Evolutionary conservation across 30 jellyfish, hydroid and myxozoan species (phyloP), one percentile per base, ranked within the genome.

Genomic region (Turritopsis dohrnii): DNA sequence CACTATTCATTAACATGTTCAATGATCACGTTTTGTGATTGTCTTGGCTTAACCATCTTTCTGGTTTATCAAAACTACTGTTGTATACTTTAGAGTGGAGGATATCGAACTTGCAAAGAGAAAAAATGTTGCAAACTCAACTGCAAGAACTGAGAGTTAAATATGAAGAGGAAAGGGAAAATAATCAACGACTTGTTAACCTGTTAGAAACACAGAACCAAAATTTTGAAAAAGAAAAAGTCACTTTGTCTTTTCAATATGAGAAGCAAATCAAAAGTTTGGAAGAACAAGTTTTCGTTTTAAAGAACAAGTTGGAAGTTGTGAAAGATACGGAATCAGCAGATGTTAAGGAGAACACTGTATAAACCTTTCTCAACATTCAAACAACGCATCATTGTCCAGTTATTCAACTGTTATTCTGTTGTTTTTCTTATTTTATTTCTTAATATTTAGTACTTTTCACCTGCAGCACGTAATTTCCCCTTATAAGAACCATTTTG

Each of bases 101-200:
- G 22, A 66, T 82, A 22, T 29, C 91, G 18, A 79, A 74, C 22
- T 25, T 81, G 24, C 75, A 80, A 60, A 88, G 96, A 26, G 96
- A 89, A 53, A 80, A 54, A 20, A 81, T 65, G 71, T 83, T 89
- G 65, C 92, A 84, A 83, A 85, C 31, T 23, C 91, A 89, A 69
- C 86, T 89, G 7, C 88, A 69, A 52, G 91, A 79, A 29, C 52
- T 89, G 16, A 87, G 96, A 8, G 79, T 84, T 17, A 79, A 76
- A 25, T 81, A 24, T 52, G 88, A 74, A 24, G 86, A 54, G 31
- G 88, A 76, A 9, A 54, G 87, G 54, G 84, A 74, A 23, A 86
- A 80, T 20, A 76, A 83, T n/a, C 95, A 89, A 73, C 65, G 79
- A 21, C 25, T 84, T 18, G 85, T 52, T 29, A 52, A 82, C 52